A percentile compares a stretch with the other conserved stretches of the same genome.
These are phyloP conservation scores for Cataglyphis albicans DNA, from an alignment of 2,888 invertebrate genomes.

Conservation along the genomic window DNA sequence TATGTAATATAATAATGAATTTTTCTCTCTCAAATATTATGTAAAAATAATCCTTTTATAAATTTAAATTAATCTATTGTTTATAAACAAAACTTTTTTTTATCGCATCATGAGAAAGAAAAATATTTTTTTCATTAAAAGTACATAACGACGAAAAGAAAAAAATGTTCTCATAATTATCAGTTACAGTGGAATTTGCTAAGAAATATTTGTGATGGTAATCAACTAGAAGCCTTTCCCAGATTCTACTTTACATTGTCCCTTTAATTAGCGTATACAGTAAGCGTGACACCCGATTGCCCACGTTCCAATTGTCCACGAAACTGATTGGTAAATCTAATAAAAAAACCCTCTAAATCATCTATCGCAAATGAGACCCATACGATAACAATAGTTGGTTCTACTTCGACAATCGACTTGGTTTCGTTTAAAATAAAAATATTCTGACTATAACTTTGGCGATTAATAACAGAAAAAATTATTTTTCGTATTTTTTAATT, in stretches of 20 bases:
- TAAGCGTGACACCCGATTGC: not conserved
- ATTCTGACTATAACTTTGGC: constrained; percentile 62
- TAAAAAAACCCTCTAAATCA: not conserved
- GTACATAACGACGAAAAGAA: constrained; percentile 8
- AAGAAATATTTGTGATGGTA: constrained; percentile 66
- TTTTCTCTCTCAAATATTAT: not conserved
- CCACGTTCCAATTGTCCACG: not conserved
- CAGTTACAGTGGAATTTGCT: constrained; percentile 58
- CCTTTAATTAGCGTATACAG: constrained; percentile 75
- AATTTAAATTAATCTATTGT: not conserved
- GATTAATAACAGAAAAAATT: constrained; percentile 5
- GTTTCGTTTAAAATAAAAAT: constrained; percentile 67
- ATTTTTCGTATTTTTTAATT: constrained; percentile 40
- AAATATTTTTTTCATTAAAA: not conserved
- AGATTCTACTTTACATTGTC: constrained; percentile 69
- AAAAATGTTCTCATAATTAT: constrained; percentile 66
- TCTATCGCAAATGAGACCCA: not conserved
- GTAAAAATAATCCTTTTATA: not conserved
- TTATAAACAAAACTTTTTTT: not conserved
- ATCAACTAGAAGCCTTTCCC: constrained; percentile 71
- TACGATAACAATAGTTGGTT: constrained; percentile 63
- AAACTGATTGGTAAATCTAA: not conserved
- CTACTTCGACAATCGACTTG: constrained; percentile 55
- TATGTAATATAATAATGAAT: not conserved
- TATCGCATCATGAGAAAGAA: not conserved